phyloP scores from a whole-genome alignment of 2,797 vertebrate genomes.

The Orientallactaga sibirica region DNA sequence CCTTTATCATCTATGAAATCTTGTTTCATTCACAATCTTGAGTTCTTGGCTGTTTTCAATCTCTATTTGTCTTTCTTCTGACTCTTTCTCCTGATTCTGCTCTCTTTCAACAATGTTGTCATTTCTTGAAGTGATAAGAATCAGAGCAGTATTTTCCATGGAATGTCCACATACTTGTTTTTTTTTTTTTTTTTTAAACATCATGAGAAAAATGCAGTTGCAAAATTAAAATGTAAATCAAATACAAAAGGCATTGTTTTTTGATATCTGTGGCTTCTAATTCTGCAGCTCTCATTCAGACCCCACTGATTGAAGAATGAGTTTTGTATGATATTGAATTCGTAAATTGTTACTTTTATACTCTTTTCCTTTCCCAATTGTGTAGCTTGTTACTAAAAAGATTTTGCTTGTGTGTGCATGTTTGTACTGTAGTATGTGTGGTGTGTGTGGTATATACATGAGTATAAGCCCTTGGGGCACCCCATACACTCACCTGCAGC shows the following conservation, averaged over 20 bases:
- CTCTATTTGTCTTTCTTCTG: neutral
- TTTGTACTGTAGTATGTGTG: too few species aligned
- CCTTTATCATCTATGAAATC: neutral
- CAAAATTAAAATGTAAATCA: slow-evolving; percentile 19
- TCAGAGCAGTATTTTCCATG: neutral
- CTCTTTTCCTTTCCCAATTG: fast-evolving
- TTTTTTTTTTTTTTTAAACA: neutral
- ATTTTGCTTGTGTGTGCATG: neutral
- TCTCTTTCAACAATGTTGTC: neutral
- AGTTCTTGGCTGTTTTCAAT: neutral
- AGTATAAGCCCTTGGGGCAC: too few species aligned
- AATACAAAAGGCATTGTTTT: neutral
- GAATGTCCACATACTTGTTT: neutral
- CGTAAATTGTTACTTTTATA: neutral
- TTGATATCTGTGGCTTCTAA: neutral
- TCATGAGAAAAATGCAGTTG: slow-evolving; percentile 4
- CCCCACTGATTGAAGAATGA: neutral
- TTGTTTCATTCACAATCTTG: neutral
- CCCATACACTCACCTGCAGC: too few species aligned
- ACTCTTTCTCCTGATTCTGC: neutral
- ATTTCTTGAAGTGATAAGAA: slow-evolving; percentile 32
- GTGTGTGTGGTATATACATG: too few species aligned
- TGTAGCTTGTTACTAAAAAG: neutral
- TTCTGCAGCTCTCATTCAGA: neutral
- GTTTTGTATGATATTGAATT: slow-evolving; percentile 43